Evolutionary conservation across 2,888 invertebrate genomes (phyloP).

Genomic region (Amorpha juglandis): DNA sequence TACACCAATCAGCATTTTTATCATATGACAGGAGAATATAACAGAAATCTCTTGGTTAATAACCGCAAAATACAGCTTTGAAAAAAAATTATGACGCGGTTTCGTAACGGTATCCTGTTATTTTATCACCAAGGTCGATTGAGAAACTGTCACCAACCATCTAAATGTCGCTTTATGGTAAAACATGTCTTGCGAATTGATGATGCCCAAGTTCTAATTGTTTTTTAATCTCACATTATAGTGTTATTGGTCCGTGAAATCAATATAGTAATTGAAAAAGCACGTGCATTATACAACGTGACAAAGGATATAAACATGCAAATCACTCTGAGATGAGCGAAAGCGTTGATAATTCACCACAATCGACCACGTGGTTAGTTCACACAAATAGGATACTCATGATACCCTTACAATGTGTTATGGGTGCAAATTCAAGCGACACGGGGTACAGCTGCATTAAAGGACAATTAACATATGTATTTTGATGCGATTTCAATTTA

Average conservation of each 20-base stretch:
- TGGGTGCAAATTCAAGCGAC: slow-evolving; percentile 9
- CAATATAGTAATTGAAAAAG: slow-evolving; percentile 29
- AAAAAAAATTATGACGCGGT: no score
- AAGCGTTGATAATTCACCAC: slow-evolving; percentile 72
- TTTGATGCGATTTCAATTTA: neutral
- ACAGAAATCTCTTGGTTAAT: no score
- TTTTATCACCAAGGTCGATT: no score
- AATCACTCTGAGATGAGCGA: slow-evolving; percentile 78
- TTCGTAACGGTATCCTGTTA: no score
- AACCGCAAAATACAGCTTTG: no score
- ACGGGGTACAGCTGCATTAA: slow-evolving; percentile 7
- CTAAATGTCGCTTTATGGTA: no score
- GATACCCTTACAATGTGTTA: slow-evolving; percentile 14
- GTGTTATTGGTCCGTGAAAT: neutral
- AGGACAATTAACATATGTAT: slow-evolving; percentile 10
- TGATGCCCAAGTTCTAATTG: no score
- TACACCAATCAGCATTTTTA: no score
- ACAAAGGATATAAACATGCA: slow-evolving; percentile 64
- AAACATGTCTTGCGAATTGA: no score
- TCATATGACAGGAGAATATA: no score
- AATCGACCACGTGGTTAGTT: slow-evolving; percentile 78
- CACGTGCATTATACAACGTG: slow-evolving; percentile 58
- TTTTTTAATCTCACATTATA: neutral
- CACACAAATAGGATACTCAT: slow-evolving; percentile 54
- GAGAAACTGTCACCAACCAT: no score